phyloP scores from a whole-genome alignment of 1,140 invertebrate species.

The Drosophila repleta region DNA sequence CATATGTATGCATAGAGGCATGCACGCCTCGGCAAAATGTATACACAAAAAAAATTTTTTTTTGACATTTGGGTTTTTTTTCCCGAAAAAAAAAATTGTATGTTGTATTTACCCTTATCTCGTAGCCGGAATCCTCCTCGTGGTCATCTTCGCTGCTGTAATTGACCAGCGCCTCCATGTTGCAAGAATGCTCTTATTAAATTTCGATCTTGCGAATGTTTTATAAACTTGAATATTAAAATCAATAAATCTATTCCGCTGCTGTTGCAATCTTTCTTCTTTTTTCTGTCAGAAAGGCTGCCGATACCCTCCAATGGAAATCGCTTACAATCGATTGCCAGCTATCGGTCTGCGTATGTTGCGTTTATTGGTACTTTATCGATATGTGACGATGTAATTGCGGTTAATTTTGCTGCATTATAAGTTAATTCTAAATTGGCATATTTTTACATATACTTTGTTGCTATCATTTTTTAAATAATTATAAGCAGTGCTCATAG shows the following conservation, averaged over 20 bases:
- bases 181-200: neutral
- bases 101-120: slow-evolving; percentile 78
- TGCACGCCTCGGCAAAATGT: slow-evolving; percentile 45
- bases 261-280: slow-evolving; percentile 16
- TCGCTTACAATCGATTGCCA: neutral
- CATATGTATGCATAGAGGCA: slow-evolving; percentile 22
- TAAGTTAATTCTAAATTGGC: too few relatives aligned
- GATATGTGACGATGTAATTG: slow-evolving; percentile 15
- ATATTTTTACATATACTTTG: too few relatives aligned
- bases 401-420: too few relatives aligned
- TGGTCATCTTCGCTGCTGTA: slow-evolving; percentile 88
- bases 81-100: neutral
- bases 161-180: slow-evolving; percentile 86
- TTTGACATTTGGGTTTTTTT: slow-evolving; percentile 41
- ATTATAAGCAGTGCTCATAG: too few relatives aligned
- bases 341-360: neutral
- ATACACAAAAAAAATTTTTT: slow-evolving; percentile 54
- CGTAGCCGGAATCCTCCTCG: slow-evolving; percentile 83
- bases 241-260: slow-evolving; percentile 47
- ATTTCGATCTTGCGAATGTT: slow-evolving; percentile 4
- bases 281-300: slow-evolving; percentile 19
- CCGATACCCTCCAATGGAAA: neutral
- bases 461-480: too few relatives aligned
- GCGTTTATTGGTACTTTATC: neutral
- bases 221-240: slow-evolving; percentile 36